Percentiles rank a stretch among this genome's conserved stretches.
Evolutionary conservation across 2,888 invertebrate genomes (phyloP).

Genomic region (Mythimna pallens): DNA sequence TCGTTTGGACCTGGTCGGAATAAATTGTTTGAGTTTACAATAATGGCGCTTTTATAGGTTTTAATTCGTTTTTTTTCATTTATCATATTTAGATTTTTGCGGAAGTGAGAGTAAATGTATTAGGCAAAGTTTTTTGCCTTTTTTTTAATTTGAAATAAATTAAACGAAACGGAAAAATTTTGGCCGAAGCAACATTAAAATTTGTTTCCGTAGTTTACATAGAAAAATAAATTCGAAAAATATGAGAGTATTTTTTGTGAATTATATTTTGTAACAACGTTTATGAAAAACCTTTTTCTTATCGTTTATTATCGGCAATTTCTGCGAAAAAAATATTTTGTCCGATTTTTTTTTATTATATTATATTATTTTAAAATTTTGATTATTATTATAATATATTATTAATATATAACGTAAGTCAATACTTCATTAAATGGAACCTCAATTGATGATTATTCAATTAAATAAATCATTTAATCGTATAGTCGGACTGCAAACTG

Average conservation of each 20-base stretch:
- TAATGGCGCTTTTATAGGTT: background rate
- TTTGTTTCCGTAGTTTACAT: background rate
- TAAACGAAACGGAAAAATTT: background rate
- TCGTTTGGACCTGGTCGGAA: background rate
- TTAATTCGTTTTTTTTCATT: background rate
- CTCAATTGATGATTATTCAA: background rate
- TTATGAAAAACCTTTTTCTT: background rate
- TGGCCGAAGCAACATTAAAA: background rate
- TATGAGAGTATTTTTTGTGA: background rate
- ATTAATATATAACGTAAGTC: background rate
- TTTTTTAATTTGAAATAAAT: no score
- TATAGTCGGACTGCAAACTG: background rate
- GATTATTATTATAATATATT: no score
- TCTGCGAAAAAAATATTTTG: background rate
- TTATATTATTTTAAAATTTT: no score
- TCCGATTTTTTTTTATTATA: no score
- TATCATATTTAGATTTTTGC: background rate
- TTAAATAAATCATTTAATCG: slow-evolving; percentile 10
- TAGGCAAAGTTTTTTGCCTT: background rate
- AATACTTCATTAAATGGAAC: background rate
- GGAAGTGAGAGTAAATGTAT: background rate
- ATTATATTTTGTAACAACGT: no score
- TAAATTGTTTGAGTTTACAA: background rate
- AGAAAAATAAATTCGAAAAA: background rate
- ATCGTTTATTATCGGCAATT: background rate